Base-by-base conservation (phyloP, 2,113 vertebrate species). In the Gorilla gorilla region DNA sequence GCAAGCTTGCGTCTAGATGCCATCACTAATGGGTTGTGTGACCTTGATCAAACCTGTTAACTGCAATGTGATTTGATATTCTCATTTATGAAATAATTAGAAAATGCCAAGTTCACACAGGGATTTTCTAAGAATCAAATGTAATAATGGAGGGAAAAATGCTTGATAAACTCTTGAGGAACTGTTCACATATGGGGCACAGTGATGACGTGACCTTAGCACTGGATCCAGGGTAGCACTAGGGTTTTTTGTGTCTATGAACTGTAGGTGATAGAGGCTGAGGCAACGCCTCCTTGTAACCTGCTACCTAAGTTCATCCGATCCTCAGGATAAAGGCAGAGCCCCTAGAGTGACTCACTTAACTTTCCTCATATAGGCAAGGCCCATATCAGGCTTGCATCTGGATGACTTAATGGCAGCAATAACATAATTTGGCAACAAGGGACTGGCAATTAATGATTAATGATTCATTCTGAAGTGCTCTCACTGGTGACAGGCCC, bases 401-500 rank as follows among this genome's bases (percentile, higher is more conserved):
- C 84, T 93, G 81, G 84, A 80, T 94, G 81, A 95, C 81, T 98
- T 97, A 92, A 92, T 96, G 90, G 95, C 84, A 97, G 82, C 93
- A 95, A 88, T 97, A 97, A 96, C 86, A 91, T 96, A 92, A 97
- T 96, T 92, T 96, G 92, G 95, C 85, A 96, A 89, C 90, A 83
- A 90, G 96, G 90, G 96, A 97, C 20, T 55, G 52, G 52, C 52
- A 55, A 55, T 55, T 20, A 55, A 55, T 20, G 52, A 55, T 93
- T 97, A 97, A 95, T 96, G 89, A 96, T 93, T 98, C 96, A 94
- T 82, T 94, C 88, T 96, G 92, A 92, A 96, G 93, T 89, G 68
- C 30, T 96, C 66, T 90, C 59, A 13, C 85, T 97, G 84, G 48
- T 59, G 27, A 94, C 10, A 23, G 52, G 92, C 45, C 90, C 92